These are phyloP conservation scores for Ctenosaura bakeri DNA, from an alignment of 2,797 vertebrate genomes.

Conservation along the genomic window DNA sequence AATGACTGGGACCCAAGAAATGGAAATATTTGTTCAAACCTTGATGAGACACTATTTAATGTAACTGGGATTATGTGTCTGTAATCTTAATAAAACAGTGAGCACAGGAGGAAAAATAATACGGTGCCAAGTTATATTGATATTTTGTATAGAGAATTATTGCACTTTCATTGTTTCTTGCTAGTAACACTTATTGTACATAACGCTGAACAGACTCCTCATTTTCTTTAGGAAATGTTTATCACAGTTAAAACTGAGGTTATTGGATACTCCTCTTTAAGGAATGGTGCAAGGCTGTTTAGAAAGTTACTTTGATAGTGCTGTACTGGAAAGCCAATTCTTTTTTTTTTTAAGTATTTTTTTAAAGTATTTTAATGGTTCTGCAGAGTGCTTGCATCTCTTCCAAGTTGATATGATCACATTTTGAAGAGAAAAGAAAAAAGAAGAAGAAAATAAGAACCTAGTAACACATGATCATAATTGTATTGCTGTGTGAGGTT, in stretches of 20 bases:
- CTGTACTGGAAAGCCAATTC: too few species aligned
- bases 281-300: neutral
- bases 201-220: neutral
- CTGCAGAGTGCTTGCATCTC: too few species aligned
- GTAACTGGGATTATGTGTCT: neutral
- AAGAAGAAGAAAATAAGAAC: too few species aligned
- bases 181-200: constrained; percentile 1
- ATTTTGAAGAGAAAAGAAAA: too few species aligned
- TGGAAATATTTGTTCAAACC: neutral
- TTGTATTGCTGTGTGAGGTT: too few species aligned
- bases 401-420: too few species aligned
- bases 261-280: neutral
- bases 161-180: neutral
- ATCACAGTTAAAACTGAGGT: neutral
- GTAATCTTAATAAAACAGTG: rapidly evolving
- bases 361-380: too few species aligned
- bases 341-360: too few species aligned
- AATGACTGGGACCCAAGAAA: neutral
- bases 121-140: neutral
- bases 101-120: neutral
- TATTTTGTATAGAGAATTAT: neutral
- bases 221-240: rapidly evolving
- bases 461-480: too few species aligned
- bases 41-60: constrained; percentile 1
- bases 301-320: too few species aligned